Evolutionary conservation across 1,140 invertebrate genomes (phyloP).

Genomic region (Drosophila ananassae): DNA sequence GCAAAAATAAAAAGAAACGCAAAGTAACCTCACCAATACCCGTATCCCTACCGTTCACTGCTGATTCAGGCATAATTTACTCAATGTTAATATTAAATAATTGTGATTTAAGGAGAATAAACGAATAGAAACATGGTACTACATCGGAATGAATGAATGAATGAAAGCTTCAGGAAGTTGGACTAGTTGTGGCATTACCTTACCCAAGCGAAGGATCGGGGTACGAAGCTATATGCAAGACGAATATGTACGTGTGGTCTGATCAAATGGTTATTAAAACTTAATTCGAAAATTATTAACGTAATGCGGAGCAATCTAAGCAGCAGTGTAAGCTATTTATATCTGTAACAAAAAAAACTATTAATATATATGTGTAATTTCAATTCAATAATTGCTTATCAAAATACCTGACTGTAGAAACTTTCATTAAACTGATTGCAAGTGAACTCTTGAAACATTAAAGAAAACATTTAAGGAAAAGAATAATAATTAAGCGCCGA

Average conservation of each 20-base stretch:
- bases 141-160: constrained; percentile 40
- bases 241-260: constrained; percentile 37
- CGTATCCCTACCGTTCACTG: constrained; percentile 36
- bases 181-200: constrained; percentile 11
- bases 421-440: constrained; percentile 64
- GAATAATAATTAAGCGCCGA: constrained; percentile 54
- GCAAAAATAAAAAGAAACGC: constrained; percentile 23
- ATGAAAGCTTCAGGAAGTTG: constrained; percentile 19
- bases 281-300: constrained; percentile 58
- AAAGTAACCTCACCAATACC: constrained; percentile 54
- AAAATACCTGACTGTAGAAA: constrained; percentile 80
- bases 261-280: constrained; percentile 61
- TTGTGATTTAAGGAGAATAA: constrained; percentile 77
- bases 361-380: constrained; percentile 71
- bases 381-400: constrained; percentile 79
- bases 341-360: constrained; percentile 58
- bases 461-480: constrained; percentile 41
- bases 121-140: constrained; percentile 60
- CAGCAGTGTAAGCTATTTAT: constrained; percentile 66
- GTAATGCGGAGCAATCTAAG: constrained; percentile 67
- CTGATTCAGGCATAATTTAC: constrained; percentile 78
- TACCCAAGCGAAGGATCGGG: constrained; percentile 41
- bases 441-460: constrained; percentile 38
- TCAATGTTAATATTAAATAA: constrained; percentile 81
- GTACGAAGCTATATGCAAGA: constrained; percentile 34